Evolutionary conservation across 1,140 invertebrate species (phyloP), one percentile per base, ranked within the genome.

Genomic region (Apis dorsata): DNA sequence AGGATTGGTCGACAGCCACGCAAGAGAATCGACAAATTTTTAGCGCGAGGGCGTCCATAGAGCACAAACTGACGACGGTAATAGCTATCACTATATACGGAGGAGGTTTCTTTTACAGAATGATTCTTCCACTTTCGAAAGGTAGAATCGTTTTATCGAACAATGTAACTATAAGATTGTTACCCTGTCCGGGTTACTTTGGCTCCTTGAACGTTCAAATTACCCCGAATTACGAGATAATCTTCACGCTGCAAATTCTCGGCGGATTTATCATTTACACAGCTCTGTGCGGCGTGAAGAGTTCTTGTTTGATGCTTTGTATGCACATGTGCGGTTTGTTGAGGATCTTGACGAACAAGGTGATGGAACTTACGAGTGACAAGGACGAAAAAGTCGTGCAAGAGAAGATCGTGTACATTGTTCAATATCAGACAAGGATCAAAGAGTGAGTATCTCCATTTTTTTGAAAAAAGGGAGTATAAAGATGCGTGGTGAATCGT

Each of bases 241-340:
- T 90, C 0, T 90, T 86, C 19, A 5, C 74, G 3, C 62, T 90
- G 13, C 89, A 91, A n/a, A 78, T 83, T 44, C 3, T 88, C 15
- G 78, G 72, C 1, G 89, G 88, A 13, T 85, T 89, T n/a, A 72
- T 88, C 0, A 11, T 71, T 8, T 91, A 91, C 63, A 86, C 91
- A 0, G 34, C 89, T 0, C 65, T 73, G 0, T 69, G 86, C n/a
- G 86, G 75, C 13, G 28, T 79, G 83, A 51, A 82, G 82, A 44
- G 34, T 44, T 44, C 34, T 44, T 44, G 11, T 44, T 91, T 87
- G n/a, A 60, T 89, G 1, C 86, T 92, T 17, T 86, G 88, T 10
- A 57, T 89, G n/a, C 91, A 92, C 57, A 81, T 77, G 3, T 91
- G 90, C 44, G 87, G 86, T 4, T 86, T 91, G 57, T 57, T 92